Evolutionary conservation across 2,888 invertebrate genomes (phyloP).

Genomic region (Hypena proboscidalis): DNA sequence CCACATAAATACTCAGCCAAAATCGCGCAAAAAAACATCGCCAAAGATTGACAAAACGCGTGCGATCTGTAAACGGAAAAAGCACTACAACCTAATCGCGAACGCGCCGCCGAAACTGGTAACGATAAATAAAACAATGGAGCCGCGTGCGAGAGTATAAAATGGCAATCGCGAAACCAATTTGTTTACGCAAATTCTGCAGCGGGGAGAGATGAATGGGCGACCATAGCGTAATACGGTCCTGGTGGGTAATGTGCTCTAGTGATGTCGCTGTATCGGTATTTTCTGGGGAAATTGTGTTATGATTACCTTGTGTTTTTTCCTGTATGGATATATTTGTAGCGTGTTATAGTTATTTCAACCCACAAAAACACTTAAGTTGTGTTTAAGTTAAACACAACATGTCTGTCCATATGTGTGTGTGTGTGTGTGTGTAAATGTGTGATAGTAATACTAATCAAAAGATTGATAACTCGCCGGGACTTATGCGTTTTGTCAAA

Average conservation of each 20-base stretch:
- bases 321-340: background rate
- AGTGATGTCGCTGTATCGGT: slow-evolving; percentile 45
- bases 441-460: too few relatives aligned
- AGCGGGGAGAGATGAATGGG: slow-evolving; percentile 83
- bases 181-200: slow-evolving; percentile 86
- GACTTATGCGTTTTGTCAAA: too few relatives aligned
- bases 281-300: background rate
- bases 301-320: background rate
- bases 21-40: slow-evolving; percentile 47
- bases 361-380: too few relatives aligned
- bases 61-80: slow-evolving; percentile 79
- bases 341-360: too few relatives aligned
- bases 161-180: slow-evolving; percentile 86
- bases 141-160: slow-evolving; percentile 82
- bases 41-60: slow-evolving; percentile 74
- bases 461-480: too few relatives aligned
- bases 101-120: slow-evolving; percentile 79
- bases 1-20: slow-evolving; percentile 7
- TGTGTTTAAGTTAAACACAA: too few relatives aligned
- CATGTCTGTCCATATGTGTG: too few relatives aligned
- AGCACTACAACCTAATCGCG: slow-evolving; percentile 81
- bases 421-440: too few relatives aligned
- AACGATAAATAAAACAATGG: slow-evolving; percentile 85
- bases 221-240: slow-evolving; percentile 82
- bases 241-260: slow-evolving; percentile 67